Evolutionary conservation across 2,888 invertebrate species (phyloP).

Genomic region (Caradrina clavipalpis): DNA sequence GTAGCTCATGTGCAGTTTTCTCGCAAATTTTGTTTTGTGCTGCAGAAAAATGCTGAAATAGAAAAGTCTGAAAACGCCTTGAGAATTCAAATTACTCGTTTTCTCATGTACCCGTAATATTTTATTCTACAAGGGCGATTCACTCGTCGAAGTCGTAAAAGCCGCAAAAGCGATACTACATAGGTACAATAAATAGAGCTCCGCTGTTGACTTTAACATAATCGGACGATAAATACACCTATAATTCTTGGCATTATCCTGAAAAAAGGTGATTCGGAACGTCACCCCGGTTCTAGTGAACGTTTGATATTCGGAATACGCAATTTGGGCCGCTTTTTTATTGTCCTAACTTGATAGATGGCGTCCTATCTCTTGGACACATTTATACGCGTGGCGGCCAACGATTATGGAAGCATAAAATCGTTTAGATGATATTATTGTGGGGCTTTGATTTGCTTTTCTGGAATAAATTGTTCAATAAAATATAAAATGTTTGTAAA

Average conservation of each 20-base stretch:
- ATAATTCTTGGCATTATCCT: constrained; percentile 65
- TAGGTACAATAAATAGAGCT: constrained; percentile 41
- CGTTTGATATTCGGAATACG: constrained; percentile 63
- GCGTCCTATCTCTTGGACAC: constrained; percentile 54
- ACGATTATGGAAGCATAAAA: constrained; percentile 54
- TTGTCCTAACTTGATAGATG: constrained; percentile 58
- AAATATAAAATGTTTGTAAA: constrained; percentile 15
- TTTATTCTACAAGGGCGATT: constrained; percentile 36
- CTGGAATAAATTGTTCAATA: constrained; percentile 26
- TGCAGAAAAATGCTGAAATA: constrained; percentile 18
- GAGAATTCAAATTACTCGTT: constrained; percentile 49
- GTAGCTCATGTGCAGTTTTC: too few species aligned
- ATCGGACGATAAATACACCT: constrained; percentile 62
- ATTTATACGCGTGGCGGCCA: constrained; percentile 52
- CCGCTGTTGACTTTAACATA: constrained; percentile 61
- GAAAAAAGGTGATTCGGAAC: constrained; percentile 61
- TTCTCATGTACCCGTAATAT: constrained; percentile 37
- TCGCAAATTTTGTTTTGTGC: constrained; percentile 8
- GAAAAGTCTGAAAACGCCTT: constrained; percentile 24
- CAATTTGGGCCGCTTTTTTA: constrained; percentile 58
- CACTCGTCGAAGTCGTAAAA: constrained; percentile 41
- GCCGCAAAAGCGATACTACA: constrained; percentile 41
- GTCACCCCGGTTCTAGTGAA: constrained; percentile 45
- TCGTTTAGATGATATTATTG: constrained; percentile 40
- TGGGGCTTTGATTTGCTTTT: constrained; percentile 38